phyloP scores from a whole-genome alignment of 53 echinoderm and acorn worm species.

The Arbacia lixula region DNA sequence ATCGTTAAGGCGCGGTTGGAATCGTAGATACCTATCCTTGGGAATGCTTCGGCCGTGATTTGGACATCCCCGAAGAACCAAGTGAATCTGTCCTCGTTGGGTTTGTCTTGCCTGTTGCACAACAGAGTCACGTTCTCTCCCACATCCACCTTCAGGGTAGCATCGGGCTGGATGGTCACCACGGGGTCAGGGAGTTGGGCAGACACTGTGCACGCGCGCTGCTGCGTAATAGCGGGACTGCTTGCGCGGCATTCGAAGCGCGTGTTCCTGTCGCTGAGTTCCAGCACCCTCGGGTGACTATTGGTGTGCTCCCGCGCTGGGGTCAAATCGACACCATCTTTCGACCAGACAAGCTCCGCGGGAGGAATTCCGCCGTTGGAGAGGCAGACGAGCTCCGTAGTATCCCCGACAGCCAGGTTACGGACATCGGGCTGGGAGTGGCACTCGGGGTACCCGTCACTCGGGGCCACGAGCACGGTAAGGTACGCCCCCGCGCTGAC shows the following conservation, averaged over 20 bases:
- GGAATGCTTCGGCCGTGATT: background rate
- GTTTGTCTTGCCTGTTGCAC: constrained; percentile 26
- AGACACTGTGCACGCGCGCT: background rate
- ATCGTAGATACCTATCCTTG: constrained; percentile 7
- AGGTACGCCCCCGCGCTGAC: constrained; percentile 43
- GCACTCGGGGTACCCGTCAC: constrained; percentile 58
- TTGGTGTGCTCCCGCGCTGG: background rate
- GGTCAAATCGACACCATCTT: constrained; percentile 36
- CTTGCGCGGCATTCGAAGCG: constrained; percentile 24
- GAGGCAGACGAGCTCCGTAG: constrained; percentile 53
- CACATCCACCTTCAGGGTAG: background rate
- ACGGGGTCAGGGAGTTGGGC: background rate
- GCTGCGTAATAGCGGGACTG: constrained; percentile 5
- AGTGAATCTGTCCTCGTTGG: background rate
- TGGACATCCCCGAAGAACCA: constrained; percentile 1
- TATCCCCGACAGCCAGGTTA: constrained; percentile 53
- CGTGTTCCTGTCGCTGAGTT: background rate
- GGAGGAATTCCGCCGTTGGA: constrained; percentile 66
- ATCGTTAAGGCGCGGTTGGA: constrained; percentile 42
- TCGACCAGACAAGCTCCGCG: constrained; percentile 64
- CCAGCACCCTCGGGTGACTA: background rate
- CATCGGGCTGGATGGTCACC: constrained; percentile 9
- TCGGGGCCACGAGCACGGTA: constrained; percentile 64
- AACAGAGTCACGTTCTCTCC: constrained; percentile 26
- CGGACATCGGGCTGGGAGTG: constrained; percentile 29